Evolutionary conservation across 1,140 invertebrate genomes (phyloP).

Genomic region (Scaptomyza graminum): DNA sequence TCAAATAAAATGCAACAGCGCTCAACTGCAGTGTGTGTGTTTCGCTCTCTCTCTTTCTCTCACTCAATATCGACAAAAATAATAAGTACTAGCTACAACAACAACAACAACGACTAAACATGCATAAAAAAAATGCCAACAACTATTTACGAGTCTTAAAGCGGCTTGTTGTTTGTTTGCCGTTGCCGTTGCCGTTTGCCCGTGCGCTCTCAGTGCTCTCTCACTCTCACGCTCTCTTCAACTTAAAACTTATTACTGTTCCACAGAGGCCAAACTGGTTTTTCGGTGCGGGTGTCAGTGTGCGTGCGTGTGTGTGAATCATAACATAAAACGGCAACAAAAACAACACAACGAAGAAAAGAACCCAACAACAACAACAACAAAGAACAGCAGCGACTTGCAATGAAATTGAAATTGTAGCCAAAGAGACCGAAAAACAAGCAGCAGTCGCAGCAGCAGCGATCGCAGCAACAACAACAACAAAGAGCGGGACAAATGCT

Average conservation of each 20-base stretch:
- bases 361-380: slow-evolving; percentile 35
- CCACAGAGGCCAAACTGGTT: slow-evolving; percentile 44
- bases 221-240: slow-evolving; percentile 11
- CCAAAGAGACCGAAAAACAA: slow-evolving; percentile 23
- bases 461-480: slow-evolving; percentile 9
- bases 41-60: neutral
- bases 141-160: slow-evolving; percentile 62
- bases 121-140: slow-evolving; percentile 55
- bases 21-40: slow-evolving; percentile 13
- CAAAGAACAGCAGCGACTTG: slow-evolving; percentile 37
- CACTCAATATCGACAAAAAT: slow-evolving; percentile 9
- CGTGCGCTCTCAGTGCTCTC: slow-evolving; percentile 4
- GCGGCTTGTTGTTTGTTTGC: slow-evolving; percentile 64
- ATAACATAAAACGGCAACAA: slow-evolving; percentile 64
- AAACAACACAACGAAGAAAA: slow-evolving; percentile 9
- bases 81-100: neutral
- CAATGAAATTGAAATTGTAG: slow-evolving; percentile 80
- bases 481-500: slow-evolving; percentile 6
- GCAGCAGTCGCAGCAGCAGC: too few relatives aligned
- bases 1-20: slow-evolving; percentile 71
- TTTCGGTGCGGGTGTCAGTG: slow-evolving; percentile 57
- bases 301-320: slow-evolving; percentile 58
- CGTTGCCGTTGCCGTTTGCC: slow-evolving; percentile 1
- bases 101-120: slow-evolving; percentile 21
- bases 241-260: slow-evolving; percentile 1